phyloP scores from a whole-genome alignment of 2,888 invertebrate species.

The Lapara coniferarum region DNA sequence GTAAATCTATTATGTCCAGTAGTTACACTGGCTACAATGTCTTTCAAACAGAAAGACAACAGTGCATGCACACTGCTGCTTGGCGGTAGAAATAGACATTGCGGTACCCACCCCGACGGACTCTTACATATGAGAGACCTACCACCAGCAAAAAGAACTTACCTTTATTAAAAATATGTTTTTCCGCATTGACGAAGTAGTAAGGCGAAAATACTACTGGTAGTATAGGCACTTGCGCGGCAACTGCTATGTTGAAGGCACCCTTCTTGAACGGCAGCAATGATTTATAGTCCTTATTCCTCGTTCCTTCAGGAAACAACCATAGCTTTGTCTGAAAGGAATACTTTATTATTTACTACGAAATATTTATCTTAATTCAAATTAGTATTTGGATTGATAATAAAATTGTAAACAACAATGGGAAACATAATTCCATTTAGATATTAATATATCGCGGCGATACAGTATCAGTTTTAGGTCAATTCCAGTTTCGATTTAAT shows the following conservation, averaged over 20 bases:
- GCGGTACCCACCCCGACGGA: too few relatives aligned
- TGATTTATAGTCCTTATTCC: conserved; percentile 77
- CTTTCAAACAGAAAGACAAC: too few relatives aligned
- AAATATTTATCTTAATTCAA: too few relatives aligned
- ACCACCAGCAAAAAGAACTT: conserved; percentile 1
- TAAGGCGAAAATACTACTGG: conserved; percentile 87
- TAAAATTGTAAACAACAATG: background rate
- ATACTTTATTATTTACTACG: too few relatives aligned
- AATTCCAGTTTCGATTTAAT: background rate
- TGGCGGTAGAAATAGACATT: too few relatives aligned
- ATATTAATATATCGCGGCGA: background rate
- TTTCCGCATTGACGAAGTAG: conserved; percentile 77
- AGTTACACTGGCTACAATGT: too few relatives aligned
- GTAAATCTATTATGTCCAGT: too few relatives aligned
- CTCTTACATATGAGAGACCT: too few relatives aligned
- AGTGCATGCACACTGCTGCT: too few relatives aligned
- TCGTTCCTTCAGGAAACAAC: conserved; percentile 89
- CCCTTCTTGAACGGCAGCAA: conserved; percentile 89
- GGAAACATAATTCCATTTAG: background rate
- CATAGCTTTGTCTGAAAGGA: conserved; percentile 80
- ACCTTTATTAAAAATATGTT: conserved; percentile 64
- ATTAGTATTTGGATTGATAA: too few relatives aligned
- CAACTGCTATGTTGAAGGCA: conserved; percentile 87
- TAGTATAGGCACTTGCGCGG: conserved; percentile 86
- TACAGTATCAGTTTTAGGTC: background rate